Base-by-base conservation (phyloP, 2,797 vertebrate genomes). In the Cirrhinus molitorella region DNA sequence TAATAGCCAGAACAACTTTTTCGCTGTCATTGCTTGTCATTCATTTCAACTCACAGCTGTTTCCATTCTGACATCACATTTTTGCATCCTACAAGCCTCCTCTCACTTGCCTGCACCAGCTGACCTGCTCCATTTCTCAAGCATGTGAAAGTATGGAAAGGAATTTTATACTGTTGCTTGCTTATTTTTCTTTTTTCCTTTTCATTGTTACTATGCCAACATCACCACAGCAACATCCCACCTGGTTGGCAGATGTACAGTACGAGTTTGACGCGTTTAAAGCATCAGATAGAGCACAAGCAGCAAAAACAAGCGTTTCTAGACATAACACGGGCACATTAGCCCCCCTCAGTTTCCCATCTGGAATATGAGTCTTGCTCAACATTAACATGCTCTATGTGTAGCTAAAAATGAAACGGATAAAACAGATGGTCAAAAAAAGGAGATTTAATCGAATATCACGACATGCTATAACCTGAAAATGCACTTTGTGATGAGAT, bases 241-340 rank as follows among this genome's bases (percentile, higher is more conserved):
- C 19, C 55, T 80, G 71, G 61, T 65, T 59, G 45, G 67, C 72
- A 51, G 45, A 79, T 73, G 67, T 73, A 49, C 43, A 31, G 43
- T 53, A 19, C 47, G 34, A 13, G 25, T 49, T 12, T 51, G 45
- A 66, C n/a, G 40, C 16, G 31, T 67, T 73, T 21, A 67, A 72
- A 75, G 57, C 53, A 61, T 49, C 21, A 81, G 34, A 86, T 80
- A 70, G 43, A 77, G 40, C 51, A 25, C 53, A 51, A 59, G 0
- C 76, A 57, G 5, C 83, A 9, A 83, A 83, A 88, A 89, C 66
- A 88, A 68, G 43, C 84, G 17, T n/a, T n/a, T 81, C 5, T 49
- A 92, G 92, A 89, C 92, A 90, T 76, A 93, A 90, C 90, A 93
- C 17, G 19, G 31, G 19, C 5, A 37, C 70, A 67, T 66, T 67